Conservation (phyloP, 2,888 invertebrate genomes). For the Vandiemenella viatica region DNA sequence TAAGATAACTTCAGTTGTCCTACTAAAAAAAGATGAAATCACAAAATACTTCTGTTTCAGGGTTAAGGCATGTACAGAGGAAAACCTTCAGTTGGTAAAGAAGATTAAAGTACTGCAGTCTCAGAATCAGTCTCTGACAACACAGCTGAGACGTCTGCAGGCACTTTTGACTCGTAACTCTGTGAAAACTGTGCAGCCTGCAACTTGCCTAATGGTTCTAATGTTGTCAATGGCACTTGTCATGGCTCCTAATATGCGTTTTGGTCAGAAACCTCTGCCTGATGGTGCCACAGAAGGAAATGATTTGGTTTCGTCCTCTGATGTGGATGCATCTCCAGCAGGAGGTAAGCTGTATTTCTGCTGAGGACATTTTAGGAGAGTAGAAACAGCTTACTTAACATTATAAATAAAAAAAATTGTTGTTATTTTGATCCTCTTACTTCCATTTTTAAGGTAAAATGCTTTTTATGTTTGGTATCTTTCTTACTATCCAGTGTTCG, state of each 20-base stretch:
- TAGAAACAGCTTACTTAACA: too few relatives aligned
- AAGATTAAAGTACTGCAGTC: slow-evolving; percentile 66
- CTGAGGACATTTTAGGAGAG: too few relatives aligned
- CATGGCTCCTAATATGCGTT: slow-evolving; percentile 58
- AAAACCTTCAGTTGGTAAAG: slow-evolving; percentile 70
- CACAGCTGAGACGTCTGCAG: slow-evolving; percentile 73
- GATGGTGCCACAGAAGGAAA: not conserved
- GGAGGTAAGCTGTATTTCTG: too few relatives aligned
- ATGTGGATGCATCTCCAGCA: not conserved
- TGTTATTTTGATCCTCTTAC: too few relatives aligned
- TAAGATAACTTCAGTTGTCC: too few relatives aligned
- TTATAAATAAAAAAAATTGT: too few relatives aligned
- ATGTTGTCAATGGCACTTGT: slow-evolving; percentile 72
- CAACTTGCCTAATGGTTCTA: slow-evolving; percentile 74
- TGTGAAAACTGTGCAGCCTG: slow-evolving; percentile 51
- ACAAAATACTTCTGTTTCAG: slow-evolving; percentile 26
- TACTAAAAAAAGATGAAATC: too few relatives aligned
- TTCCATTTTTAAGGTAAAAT: too few relatives aligned
- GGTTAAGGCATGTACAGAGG: slow-evolving; percentile 75
- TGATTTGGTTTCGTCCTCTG: not conserved
- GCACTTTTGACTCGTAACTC: slow-evolving; percentile 32
- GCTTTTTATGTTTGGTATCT: too few relatives aligned
- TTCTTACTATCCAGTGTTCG: too few relatives aligned
- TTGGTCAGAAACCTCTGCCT: not conserved
- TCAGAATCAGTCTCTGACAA: slow-evolving; percentile 64